Base-by-base conservation (phyloP, 92 coral and sea anemone species). In the Bergia sp. region DNA sequence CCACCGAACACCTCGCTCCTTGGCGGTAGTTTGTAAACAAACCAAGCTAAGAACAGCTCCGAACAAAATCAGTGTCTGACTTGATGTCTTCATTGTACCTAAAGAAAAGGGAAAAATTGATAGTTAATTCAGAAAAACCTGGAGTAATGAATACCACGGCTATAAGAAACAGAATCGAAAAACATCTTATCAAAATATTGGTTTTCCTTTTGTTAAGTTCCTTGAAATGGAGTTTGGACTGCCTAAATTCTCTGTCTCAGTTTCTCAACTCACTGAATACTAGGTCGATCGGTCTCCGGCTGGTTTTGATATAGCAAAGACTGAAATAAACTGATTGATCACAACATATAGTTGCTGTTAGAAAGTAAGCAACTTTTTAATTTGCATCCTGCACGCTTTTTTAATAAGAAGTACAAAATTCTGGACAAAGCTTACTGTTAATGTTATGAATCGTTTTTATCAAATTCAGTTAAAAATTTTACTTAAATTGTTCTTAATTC, bases 21-120 rank as follows among this genome's bases (percentile, higher is more conserved):
- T 79, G 5, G 82, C 82, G 41, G 20, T 29, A 66, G 82, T 23
- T 47, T 43, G 82, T 8, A 45, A 38, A 49, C 49, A 42, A 79
- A 29, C 37, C 38, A 47, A 0, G 37, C 82, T 49, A 45, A 79
- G 23, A 47, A 36, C 65, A 3, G 43, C 65, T 79, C 82, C 82
- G 37, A 79, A 38, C 37, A 79, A 79, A 12, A 79, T 0, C 61
- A 79, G 12, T 2, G n/a, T 23, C 65, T 47, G 61, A 12, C 23
- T 16, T 29, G 65, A 11, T 49, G 65, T 79, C 66, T 79, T 79
- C 82, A 79, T 79, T 79, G 65, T 79, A 61, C 69, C 69, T 61
- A 18, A 20, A 61, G 29, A 61, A 61, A 61, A 3, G 4, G 69
- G 69, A 18, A 61, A 61, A 61, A 18, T 23, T 61, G 69, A 61